Evolutionary conservation across 2,797 vertebrate species (phyloP).

Genomic region (Pseudochirops corinnae): DNA sequence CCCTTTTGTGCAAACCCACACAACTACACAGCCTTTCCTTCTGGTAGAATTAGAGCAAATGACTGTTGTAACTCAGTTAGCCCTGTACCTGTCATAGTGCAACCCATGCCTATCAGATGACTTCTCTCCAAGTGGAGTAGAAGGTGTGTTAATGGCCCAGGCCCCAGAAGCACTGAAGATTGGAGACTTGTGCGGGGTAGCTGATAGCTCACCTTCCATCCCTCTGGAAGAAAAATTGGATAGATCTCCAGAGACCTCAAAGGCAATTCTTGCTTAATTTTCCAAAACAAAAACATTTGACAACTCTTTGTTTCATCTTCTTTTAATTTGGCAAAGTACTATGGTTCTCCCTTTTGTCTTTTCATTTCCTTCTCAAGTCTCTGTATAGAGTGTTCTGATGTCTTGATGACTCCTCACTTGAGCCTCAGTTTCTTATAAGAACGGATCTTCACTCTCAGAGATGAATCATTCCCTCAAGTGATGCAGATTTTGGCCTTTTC

Average conservation of each 20-base stretch:
- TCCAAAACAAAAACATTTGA: background rate
- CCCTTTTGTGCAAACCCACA: background rate
- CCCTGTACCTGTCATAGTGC: constrained; percentile 75
- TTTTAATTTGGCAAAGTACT: too few species aligned
- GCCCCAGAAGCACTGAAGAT: fast-evolving
- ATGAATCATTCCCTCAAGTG: background rate
- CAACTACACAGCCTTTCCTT: background rate
- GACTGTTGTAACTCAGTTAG: constrained; percentile 64
- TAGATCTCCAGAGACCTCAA: background rate
- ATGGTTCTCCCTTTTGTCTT: background rate
- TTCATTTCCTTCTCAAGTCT: background rate
- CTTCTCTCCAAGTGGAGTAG: constrained; percentile 58
- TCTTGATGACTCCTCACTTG: background rate
- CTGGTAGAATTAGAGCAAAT: background rate
- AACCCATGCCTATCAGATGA: constrained; percentile 63
- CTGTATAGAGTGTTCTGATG: background rate
- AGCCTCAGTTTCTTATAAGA: background rate
- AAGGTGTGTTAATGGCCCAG: background rate
- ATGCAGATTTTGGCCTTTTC: background rate
- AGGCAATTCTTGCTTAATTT: background rate
- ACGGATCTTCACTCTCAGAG: background rate
- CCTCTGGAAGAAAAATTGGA: background rate
- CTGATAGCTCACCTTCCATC: background rate
- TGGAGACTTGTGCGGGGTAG: constrained; percentile 42
- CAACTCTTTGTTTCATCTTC: background rate